These are phyloP conservation scores for Arnoldichthys spilopterus DNA, from an alignment of 2,797 vertebrate genomes.

Conservation along the genomic window DNA sequence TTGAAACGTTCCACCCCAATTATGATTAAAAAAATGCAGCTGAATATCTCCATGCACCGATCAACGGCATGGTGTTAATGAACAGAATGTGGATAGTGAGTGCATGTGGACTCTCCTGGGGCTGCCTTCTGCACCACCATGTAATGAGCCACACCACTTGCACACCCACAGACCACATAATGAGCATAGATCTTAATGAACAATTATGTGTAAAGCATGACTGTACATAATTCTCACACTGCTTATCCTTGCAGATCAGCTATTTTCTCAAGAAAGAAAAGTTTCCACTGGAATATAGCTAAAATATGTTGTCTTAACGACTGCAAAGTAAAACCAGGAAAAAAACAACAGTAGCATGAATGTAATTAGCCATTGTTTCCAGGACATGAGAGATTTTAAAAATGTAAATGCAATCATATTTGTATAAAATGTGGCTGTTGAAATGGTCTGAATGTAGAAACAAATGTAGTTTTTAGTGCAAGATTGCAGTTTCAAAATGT, in stretches of 20 bases:
- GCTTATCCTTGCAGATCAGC: conserved; percentile 32
- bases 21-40: not conserved
- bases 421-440: not conserved
- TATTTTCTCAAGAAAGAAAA: conserved; percentile 29
- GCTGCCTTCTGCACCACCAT: conserved; percentile 11
- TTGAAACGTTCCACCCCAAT: too few species aligned
- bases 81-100: conserved; percentile 16
- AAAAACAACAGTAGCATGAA: conserved; percentile 3
- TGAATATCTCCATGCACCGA: not conserved
- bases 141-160: conserved; percentile 45
- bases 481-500: not conserved
- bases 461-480: not conserved
- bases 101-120: conserved; percentile 42
- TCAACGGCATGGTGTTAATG: conserved; percentile 23
- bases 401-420: not conserved
- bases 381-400: not conserved
- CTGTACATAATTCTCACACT: conserved; percentile 56
- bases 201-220: conserved; percentile 67
- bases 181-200: conserved; percentile 60
- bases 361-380: not conserved
- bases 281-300: conserved; percentile 24
- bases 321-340: conserved; percentile 31
- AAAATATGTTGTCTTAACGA: conserved; percentile 22
- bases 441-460: not conserved
- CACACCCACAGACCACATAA: conserved; percentile 57